These are phyloP conservation scores for Paratrypauchen microcephalus DNA, from an alignment of 2,797 vertebrate genomes.

Conservation along the genomic window DNA sequence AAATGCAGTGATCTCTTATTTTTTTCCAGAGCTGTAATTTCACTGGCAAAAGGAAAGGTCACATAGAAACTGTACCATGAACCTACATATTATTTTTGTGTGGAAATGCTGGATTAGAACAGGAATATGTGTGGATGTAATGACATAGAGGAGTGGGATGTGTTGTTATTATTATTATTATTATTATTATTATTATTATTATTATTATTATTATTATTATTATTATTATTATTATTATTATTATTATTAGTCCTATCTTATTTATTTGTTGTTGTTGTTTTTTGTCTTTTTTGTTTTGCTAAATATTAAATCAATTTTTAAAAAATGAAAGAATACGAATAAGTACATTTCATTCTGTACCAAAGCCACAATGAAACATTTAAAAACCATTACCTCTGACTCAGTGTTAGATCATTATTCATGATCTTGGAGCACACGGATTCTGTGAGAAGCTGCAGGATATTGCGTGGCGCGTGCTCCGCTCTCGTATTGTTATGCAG, in stretches of 20 bases:
- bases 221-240: too few species aligned
- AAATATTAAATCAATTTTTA: too few species aligned
- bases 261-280: too few species aligned
- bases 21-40: too few species aligned
- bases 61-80: background rate
- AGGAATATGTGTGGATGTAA: background rate
- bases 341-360: background rate
- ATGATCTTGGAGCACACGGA: background rate
- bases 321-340: background rate
- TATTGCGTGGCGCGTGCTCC: conserved; percentile 4
- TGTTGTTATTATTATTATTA: too few species aligned
- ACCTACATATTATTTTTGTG: background rate
- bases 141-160: too few species aligned
- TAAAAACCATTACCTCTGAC: background rate
- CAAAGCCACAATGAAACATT: background rate
- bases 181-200: too few species aligned
- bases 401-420: conserved; percentile 9
- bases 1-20: too few species aligned
- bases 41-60: too few species aligned
- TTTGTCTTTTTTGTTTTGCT: too few species aligned
- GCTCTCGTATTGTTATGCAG: conserved; percentile 12
- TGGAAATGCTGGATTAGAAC: background rate
- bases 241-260: too few species aligned
- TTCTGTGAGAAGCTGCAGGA: background rate
- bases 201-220: too few species aligned